Percentiles rank a stretch among this genome's conserved stretches.
phyloP scores from a whole-genome alignment of 2,113 vertebrate genomes.

The Stigmatopora argus region DNA sequence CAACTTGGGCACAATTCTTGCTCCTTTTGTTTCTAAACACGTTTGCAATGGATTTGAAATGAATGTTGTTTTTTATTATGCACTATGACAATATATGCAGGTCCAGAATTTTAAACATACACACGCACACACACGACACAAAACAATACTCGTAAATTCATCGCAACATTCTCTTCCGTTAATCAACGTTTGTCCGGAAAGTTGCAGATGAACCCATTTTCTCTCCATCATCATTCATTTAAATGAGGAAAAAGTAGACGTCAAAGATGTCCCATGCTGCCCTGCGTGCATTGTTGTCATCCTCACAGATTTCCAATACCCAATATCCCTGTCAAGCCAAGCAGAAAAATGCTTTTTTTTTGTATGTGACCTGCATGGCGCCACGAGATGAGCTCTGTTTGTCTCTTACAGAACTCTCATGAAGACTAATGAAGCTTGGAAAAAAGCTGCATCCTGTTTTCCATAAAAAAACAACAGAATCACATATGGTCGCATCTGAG shows the following conservation, averaged over 20 bases:
- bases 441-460: conserved; percentile 39
- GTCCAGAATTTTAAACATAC: neutral
- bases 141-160: neutral
- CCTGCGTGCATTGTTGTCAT: conserved; percentile 6
- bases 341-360: conserved; percentile 15
- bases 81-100: neutral
- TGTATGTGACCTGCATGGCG: neutral
- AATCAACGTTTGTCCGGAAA: conserved; percentile 1
- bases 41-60: no score
- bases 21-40: no score
- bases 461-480: neutral
- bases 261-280: neutral
- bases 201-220: conserved; percentile 6
- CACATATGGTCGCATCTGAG: neutral
- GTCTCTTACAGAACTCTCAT: conserved; percentile 7
- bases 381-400: conserved; percentile 15
- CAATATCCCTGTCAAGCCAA: conserved; percentile 24
- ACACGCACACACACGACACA: conserved; percentile 1
- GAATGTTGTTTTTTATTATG: neutral
- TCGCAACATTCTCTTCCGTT: neutral
- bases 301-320: conserved; percentile 32
- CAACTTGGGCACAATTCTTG: no score
- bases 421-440: conserved; percentile 29
- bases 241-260: neutral
- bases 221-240: neutral